Evolutionary conservation across 2,888 invertebrate genomes (phyloP).

Genomic region (Aplocera efformata): DNA sequence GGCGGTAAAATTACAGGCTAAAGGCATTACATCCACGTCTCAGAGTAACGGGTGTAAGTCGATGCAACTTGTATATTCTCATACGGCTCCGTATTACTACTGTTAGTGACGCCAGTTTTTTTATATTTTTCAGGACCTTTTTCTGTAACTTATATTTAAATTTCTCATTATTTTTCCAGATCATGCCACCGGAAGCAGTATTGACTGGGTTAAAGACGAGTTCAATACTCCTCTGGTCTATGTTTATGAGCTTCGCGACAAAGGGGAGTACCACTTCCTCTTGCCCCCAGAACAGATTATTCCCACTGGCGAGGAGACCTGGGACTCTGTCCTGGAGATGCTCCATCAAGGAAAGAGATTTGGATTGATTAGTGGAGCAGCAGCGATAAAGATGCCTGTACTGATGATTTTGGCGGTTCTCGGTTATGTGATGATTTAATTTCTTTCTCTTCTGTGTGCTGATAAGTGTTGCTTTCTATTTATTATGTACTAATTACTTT

Average conservation of each 20-base stretch:
- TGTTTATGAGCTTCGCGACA: slow-evolving; percentile 86
- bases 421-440: slow-evolving; percentile 3
- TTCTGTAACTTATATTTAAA: too few species aligned
- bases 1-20: too few species aligned
- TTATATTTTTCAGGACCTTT: too few species aligned
- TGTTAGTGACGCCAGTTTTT: too few species aligned
- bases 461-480: background rate
- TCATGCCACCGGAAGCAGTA: slow-evolving; percentile 83
- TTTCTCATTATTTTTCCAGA: slow-evolving; percentile 65
- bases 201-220: slow-evolving; percentile 88
- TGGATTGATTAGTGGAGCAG: slow-evolving; percentile 48
- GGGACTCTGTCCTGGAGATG: slow-evolving; percentile 65
- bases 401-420: slow-evolving; percentile 14
- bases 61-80: too few species aligned
- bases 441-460: slow-evolving; percentile 11
- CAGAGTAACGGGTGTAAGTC: too few species aligned
- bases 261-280: slow-evolving; percentile 83
- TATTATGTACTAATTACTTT: too few species aligned
- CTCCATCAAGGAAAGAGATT: slow-evolving; percentile 58
- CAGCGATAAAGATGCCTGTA: slow-evolving; percentile 15
- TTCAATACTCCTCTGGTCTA: slow-evolving; percentile 83
- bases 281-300: slow-evolving; percentile 85
- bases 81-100: too few species aligned
- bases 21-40: too few species aligned
- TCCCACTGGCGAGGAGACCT: slow-evolving; percentile 81